Conservation (phyloP, 37 sponge, comb jelly and placozoan species). For the Cliona cf. orientalis region DNA sequence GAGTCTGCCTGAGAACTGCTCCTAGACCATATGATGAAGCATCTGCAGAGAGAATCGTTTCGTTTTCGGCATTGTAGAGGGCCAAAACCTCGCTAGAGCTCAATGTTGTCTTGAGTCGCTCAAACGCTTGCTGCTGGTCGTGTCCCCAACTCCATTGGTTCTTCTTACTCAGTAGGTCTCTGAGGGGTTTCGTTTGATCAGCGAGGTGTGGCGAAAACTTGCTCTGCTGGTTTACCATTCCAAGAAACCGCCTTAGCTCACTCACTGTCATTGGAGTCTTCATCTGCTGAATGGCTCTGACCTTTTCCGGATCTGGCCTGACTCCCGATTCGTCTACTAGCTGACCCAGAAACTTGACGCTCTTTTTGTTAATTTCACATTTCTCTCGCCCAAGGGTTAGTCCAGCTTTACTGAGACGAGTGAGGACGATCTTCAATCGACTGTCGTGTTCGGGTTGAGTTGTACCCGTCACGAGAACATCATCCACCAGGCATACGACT, state of each 20-base stretch:
- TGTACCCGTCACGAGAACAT: constrained; percentile 30
- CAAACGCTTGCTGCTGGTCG: constrained; percentile 11
- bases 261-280: constrained; percentile 1
- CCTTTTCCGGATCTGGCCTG: not conserved
- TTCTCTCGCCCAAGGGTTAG: constrained; percentile 29
- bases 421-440: constrained; percentile 1
- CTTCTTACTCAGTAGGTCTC: constrained; percentile 18
- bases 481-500: no score
- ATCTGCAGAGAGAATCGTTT: constrained; percentile 13
- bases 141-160: constrained; percentile 4
- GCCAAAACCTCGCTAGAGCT: constrained; percentile 19
- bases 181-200: not conserved
- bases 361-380: constrained; percentile 14
- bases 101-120: not conserved
- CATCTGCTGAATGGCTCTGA: constrained; percentile 9
- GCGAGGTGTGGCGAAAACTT: constrained; percentile 26
- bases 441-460: constrained; percentile 29
- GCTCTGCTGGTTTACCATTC: constrained; percentile 30
- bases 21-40: constrained; percentile 30
- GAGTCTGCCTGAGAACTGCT: no score
- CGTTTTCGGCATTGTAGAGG: constrained; percentile 1
- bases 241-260: constrained; percentile 9
- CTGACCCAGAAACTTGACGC: constrained; percentile 41
- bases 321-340: constrained; percentile 3
- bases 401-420: not conserved